These are phyloP conservation scores for Scaptomyza graminum DNA, from an alignment of 1,140 invertebrate genomes.

Conservation along the genomic window DNA sequence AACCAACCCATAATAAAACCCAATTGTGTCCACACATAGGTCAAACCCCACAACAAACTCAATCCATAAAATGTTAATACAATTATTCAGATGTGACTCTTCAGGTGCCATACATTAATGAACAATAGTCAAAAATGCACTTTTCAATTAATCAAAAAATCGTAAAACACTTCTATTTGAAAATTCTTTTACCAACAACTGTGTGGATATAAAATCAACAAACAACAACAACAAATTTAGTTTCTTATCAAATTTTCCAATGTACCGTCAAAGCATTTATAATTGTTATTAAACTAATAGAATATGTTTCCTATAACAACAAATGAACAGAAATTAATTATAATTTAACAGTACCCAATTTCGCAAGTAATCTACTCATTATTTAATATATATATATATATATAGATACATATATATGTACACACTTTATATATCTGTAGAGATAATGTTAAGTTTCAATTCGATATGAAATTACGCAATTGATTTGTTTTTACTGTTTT, in stretches of 20 bases:
- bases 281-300: conserved; percentile 75
- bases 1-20: conserved; percentile 14
- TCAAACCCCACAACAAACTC: too few relatives aligned
- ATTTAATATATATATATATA: conserved; percentile 25
- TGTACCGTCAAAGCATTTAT: conserved; percentile 82
- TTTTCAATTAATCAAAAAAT: not conserved
- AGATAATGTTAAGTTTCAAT: conserved; percentile 35
- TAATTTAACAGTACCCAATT: conserved; percentile 25
- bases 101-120: conserved; percentile 66
- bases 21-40: conserved; percentile 49
- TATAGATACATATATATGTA: conserved; percentile 17
- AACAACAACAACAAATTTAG: conserved; percentile 57
- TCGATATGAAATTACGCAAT: conserved; percentile 57
- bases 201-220: conserved; percentile 30
- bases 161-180: not conserved
- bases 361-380: conserved; percentile 33
- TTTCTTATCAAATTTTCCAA: conserved; percentile 74
- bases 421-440: conserved; percentile 27
- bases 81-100: conserved; percentile 66
- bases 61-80: conserved; percentile 18
- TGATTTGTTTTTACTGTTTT: conserved; percentile 72
- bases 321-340: conserved; percentile 40
- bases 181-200: not conserved
- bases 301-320: conserved; percentile 52
- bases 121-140: conserved; percentile 64